These are phyloP conservation scores for Pollenia angustigena DNA, from an alignment of 2,888 invertebrate species.

Conservation along the genomic window DNA sequence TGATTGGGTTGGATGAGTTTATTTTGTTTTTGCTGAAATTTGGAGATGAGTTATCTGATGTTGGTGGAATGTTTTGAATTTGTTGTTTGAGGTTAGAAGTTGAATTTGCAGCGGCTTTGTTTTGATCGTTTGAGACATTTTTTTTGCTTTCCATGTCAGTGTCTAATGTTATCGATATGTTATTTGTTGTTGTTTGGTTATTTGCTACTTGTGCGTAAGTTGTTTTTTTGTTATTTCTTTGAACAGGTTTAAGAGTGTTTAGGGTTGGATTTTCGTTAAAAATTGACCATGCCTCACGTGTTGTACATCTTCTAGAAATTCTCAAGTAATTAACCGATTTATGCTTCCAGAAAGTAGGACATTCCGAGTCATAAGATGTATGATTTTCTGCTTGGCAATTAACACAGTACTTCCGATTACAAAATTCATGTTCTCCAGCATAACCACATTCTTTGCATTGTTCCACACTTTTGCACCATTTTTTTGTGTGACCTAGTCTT, in stretches of 20 bases:
- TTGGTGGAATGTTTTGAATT: no score
- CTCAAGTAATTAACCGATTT: conserved; percentile 71
- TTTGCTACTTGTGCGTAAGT: neutral
- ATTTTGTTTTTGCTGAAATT: no score
- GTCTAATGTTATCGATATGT: neutral
- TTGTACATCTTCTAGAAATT: conserved; percentile 62
- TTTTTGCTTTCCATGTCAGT: no score
- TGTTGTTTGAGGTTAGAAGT: no score
- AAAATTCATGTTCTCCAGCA: conserved; percentile 19
- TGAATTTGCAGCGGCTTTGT: no score
- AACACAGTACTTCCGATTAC: conserved; percentile 48
- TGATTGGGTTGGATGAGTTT: no score
- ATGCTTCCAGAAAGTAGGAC: conserved; percentile 62
- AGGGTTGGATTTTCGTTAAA: neutral
- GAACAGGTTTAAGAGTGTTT: conserved; percentile 24
- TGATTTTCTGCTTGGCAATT: conserved; percentile 68
- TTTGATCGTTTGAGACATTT: no score
- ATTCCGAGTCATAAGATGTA: conserved; percentile 48
- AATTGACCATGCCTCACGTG: conserved; percentile 64
- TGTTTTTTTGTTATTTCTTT: neutral
- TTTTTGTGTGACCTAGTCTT: conserved; percentile 64
- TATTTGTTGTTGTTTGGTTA: neutral
- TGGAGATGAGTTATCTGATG: no score
- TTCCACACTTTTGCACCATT: conserved; percentile 32
- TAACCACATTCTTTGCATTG: conserved; percentile 52